Base-by-base conservation (phyloP, 2,113 vertebrate genomes). In the Saimiri boliviensis region DNA sequence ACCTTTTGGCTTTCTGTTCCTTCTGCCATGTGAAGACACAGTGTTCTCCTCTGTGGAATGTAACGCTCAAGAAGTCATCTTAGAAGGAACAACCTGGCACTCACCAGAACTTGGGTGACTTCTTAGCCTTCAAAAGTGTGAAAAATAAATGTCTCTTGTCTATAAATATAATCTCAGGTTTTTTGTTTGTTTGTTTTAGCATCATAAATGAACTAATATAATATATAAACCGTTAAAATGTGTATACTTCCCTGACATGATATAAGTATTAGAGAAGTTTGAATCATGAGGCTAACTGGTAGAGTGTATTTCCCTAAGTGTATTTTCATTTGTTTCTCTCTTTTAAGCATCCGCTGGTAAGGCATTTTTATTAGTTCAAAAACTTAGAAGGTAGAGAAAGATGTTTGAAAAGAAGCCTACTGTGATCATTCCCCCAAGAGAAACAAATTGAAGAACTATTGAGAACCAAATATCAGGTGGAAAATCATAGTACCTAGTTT, bases 261-360 rank as follows among this genome's bases (percentile, higher is more conserved):
- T 2, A 21, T 27, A 71, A 88, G 87, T 97, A 98, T 97, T 58
- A 76, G 91, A 96, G 19, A 76, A 93, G 74, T 20, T 91, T 30
- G 77, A 85, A 96, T 98, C 96, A 96, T 91, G 37, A 97, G 95
- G 93, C 93, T 68, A 91, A n/a, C 16, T 42, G 47, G 3, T 14
- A 97, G 92, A 96, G 89, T 80, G 4, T 12, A 12, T 81, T 92
- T 86, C 89, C 96, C 96, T 66, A 97, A 96, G 77, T 37, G 84
- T n/a, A 94, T 79, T 23, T 17, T 9, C 35, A 95, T 68, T 77
- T 40, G 71, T 86, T 89, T 6, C 86, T 97, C 49, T 95, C 52
- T 92, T 90, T 92, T 86, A 86, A 98, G 80, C 91, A 40, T 89
- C 97, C 96, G 63, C 91, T 94, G 92, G 96, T 95, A 96, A 66